Percentiles rank a stretch among this genome's conserved stretches.
Evolutionary conservation across 2,113 vertebrate genomes (phyloP).

Genomic region (Larimichthys crocea): DNA sequence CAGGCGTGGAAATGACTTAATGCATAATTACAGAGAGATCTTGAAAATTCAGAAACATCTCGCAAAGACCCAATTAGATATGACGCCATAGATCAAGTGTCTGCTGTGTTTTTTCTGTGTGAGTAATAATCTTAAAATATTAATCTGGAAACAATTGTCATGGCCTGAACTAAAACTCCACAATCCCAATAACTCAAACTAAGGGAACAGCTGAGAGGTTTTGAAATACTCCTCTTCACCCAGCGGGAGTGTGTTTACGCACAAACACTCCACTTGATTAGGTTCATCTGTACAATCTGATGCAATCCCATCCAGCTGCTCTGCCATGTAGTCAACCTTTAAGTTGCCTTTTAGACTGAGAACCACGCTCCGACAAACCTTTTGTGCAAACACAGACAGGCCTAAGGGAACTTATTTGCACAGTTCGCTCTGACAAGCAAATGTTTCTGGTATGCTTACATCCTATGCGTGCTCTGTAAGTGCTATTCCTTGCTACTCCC

Average conservation of each 20-base stretch:
- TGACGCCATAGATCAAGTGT: not conserved
- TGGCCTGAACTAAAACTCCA: not conserved
- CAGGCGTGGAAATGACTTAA: not conserved
- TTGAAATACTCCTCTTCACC: no score
- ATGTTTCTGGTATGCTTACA: not conserved
- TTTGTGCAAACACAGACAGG: not conserved
- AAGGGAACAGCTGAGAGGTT: not conserved
- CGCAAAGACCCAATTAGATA: not conserved
- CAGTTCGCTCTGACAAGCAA: not conserved
- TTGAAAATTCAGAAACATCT: not conserved
- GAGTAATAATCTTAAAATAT: not conserved
- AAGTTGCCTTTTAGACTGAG: not conserved
- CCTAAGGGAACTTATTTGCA: not conserved
- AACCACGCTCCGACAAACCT: not conserved
- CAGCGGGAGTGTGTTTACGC: not conserved
- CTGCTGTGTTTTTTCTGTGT: not conserved
- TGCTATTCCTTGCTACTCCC: no score
- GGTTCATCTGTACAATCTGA: not conserved
- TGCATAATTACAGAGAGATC: not conserved
- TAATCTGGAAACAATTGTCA: not conserved
- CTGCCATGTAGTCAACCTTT: not conserved
- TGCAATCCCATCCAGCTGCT: not conserved
- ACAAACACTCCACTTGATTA: not conserved
- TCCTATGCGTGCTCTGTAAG: not conserved
- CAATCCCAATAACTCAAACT: not conserved